These are phyloP conservation scores for Thyatira batis DNA, from an alignment of 2,888 invertebrate species.

Conservation along the genomic window DNA sequence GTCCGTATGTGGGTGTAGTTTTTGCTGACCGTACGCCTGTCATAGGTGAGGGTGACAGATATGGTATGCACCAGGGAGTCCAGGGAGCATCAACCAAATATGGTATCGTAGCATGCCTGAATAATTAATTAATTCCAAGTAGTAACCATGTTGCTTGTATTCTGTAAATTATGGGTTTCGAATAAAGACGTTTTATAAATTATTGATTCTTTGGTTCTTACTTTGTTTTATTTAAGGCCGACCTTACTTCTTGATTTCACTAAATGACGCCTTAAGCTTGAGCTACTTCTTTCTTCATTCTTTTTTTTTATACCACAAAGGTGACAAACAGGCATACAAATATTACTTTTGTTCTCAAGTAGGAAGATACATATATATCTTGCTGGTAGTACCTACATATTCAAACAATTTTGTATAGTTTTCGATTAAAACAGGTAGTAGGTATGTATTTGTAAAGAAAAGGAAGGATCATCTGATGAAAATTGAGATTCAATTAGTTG, in stretches of 20 bases:
- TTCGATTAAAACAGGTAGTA: too few relatives aligned
- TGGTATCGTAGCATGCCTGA: slow-evolving; percentile 39
- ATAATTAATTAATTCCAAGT: slow-evolving; percentile 46
- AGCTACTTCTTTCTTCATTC: too few relatives aligned
- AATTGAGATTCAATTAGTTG: too few relatives aligned
- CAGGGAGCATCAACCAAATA: slow-evolving; percentile 41
- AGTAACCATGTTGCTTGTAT: slow-evolving; percentile 21
- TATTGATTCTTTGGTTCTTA: slow-evolving; percentile 16
- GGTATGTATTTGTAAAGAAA: neutral
- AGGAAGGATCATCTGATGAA: too few relatives aligned
- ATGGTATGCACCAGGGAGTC: slow-evolving; percentile 33
- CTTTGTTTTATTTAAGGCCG: neutral
- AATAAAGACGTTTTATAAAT: slow-evolving; percentile 1
- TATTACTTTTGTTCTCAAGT: too few relatives aligned
- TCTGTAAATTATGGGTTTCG: slow-evolving; percentile 1
- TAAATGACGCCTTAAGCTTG: too few relatives aligned
- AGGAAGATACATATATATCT: too few relatives aligned
- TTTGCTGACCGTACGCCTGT: slow-evolving; percentile 17
- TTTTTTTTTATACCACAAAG: too few relatives aligned
- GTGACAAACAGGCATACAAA: too few relatives aligned
- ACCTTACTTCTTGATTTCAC: too few relatives aligned
- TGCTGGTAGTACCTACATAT: too few relatives aligned
- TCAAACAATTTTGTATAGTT: too few relatives aligned
- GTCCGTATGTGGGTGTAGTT: slow-evolving; percentile 18
- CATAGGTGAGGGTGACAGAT: slow-evolving; percentile 35